These are phyloP conservation scores for Notarius quadriscutis DNA, from an alignment of 2,113 vertebrate genomes.

Conservation along the genomic window DNA sequence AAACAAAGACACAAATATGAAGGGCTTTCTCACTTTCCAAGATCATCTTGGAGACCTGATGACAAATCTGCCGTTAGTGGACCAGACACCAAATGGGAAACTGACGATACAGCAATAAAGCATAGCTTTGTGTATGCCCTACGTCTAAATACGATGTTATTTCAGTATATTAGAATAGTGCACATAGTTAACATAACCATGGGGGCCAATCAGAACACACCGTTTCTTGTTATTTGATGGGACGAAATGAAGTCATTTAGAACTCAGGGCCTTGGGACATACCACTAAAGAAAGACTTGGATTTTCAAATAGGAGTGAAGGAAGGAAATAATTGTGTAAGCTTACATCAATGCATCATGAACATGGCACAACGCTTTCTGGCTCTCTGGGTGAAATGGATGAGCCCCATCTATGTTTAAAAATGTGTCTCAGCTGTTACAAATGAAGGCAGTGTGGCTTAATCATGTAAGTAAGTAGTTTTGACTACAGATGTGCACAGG, in stretches of 20 bases:
- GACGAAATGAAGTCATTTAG: conserved; percentile 45
- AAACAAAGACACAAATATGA: conserved; percentile 60
- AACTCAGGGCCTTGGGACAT: conserved; percentile 57
- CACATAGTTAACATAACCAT: neutral
- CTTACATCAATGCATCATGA: conserved; percentile 24
- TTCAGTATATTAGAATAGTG: conserved; percentile 60
- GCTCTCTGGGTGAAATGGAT: neutral
- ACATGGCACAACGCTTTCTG: conserved; percentile 14
- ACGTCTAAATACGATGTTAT: conserved; percentile 64
- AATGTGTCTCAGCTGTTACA: neutral
- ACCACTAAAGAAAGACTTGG: conserved; percentile 37
- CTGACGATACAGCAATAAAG: conserved; percentile 78
- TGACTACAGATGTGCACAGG: neutral
- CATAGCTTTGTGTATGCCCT: conserved; percentile 73
- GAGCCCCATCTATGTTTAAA: neutral
- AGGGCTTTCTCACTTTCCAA: conserved; percentile 78
- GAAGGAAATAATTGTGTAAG: conserved; percentile 4
- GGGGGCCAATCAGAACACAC: conserved; percentile 33
- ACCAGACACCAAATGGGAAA: conserved; percentile 67
- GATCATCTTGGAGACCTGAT: conserved; percentile 64
- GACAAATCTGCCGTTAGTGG: conserved; percentile 69
- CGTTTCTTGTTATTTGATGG: neutral
- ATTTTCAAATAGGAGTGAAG: conserved; percentile 17
- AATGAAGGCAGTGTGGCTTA: neutral
- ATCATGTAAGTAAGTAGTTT: neutral